Evolutionary conservation across 2,113 vertebrate species (phyloP).

Genomic region (Ciconia boyciana): DNA sequence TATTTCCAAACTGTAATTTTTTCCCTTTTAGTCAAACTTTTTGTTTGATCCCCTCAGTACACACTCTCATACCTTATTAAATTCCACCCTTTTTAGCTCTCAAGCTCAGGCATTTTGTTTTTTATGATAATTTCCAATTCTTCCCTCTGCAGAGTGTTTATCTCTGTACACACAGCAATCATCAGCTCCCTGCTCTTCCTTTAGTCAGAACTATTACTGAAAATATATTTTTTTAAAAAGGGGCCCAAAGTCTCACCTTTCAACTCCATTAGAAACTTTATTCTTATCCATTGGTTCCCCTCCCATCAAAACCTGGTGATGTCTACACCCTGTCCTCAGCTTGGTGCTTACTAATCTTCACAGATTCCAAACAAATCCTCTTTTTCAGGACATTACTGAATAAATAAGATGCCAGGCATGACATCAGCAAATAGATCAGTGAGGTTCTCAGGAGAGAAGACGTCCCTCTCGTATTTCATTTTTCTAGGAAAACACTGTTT

Average conservation of each 20-base stretch:
- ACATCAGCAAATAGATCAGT: background rate
- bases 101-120: background rate
- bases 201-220: background rate
- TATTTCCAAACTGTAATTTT: background rate
- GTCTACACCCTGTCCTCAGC: background rate
- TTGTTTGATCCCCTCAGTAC: background rate
- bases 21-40: background rate
- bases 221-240: fast-evolving
- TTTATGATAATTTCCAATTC: background rate
- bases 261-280: background rate
- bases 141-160: background rate
- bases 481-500: background rate
- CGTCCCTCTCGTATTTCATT: background rate
- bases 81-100: background rate
- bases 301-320: background rate
- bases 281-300: background rate
- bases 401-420: background rate
- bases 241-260: background rate
- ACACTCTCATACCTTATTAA: background rate
- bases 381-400: background rate
- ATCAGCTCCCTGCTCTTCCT: background rate
- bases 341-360: background rate
- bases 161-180: background rate
- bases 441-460: background rate
- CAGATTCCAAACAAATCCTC: background rate